Evolutionary conservation across 53 echinoderm and acorn worm species (phyloP).

Genomic region (Echinarachnius parma): DNA sequence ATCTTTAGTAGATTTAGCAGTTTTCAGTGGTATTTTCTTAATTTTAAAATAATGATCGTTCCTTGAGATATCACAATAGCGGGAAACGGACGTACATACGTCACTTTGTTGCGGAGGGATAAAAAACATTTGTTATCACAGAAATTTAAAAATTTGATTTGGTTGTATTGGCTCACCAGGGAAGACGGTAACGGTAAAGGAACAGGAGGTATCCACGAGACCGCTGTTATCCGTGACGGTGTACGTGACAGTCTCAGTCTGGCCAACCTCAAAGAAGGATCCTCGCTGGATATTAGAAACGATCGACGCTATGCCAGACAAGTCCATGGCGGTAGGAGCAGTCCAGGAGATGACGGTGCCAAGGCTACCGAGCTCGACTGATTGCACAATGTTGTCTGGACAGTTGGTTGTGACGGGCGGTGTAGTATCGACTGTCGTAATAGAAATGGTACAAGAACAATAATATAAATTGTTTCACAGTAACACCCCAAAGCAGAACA

Average conservation of each 20-base stretch:
- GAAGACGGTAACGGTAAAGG: constrained; percentile 56
- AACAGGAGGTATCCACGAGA: constrained; percentile 23
- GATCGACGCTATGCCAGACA: constrained; percentile 38
- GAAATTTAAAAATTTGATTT: too few species aligned
- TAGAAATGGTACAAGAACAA: background rate
- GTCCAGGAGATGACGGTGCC: constrained; percentile 38
- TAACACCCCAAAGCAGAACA: background rate
- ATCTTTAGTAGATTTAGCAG: too few species aligned
- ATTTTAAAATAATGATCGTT: too few species aligned
- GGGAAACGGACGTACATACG: too few species aligned
- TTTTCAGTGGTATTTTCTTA: too few species aligned
- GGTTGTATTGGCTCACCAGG: constrained; percentile 33
- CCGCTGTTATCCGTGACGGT: constrained; percentile 45
- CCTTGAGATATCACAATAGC: too few species aligned
- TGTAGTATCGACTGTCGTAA: constrained; percentile 20
- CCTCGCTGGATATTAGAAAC: constrained; percentile 29
- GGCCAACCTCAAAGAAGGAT: constrained; percentile 29
- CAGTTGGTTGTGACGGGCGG: constrained; percentile 42
- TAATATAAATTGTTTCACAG: background rate
- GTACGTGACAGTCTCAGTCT: constrained; percentile 29
- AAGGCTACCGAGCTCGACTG: constrained; percentile 48
- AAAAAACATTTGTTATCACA: too few species aligned
- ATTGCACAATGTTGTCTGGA: constrained; percentile 39
- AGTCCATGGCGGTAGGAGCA: constrained; percentile 56
- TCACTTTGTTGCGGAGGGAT: too few species aligned